phyloP scores from a whole-genome alignment of 1,140 invertebrate species.

The Magallana ariakensis region DNA sequence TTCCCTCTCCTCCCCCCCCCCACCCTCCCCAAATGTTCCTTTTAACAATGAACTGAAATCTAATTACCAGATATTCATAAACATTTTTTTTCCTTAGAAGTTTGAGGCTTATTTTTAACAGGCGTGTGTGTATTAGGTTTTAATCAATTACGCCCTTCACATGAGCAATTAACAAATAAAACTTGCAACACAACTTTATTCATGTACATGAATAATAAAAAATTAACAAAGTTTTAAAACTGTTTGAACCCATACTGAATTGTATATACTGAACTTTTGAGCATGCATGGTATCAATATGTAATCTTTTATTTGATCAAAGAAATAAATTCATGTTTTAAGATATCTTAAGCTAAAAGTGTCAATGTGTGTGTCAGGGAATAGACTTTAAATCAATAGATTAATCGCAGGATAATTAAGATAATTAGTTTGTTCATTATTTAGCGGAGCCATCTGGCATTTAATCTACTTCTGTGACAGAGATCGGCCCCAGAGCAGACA shows the following conservation, averaged over 20 bases:
- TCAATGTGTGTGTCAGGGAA: not conserved
- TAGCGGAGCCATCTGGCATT: constrained; percentile 5
- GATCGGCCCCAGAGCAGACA: not conserved
- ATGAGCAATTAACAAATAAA: not conserved
- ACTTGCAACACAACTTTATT: no score
- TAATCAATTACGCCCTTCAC: not conserved
- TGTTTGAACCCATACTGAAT: no score
- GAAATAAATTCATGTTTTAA: no score
- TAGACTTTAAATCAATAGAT: not conserved
- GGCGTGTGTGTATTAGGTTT: not conserved
- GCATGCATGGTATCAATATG: no score
- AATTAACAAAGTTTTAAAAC: no score
- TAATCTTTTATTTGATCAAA: no score
- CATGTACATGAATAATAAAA: no score
- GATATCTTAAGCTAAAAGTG: not conserved
- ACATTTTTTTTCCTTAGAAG: not conserved
- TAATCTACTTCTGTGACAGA: not conserved
- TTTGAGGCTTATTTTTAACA: not conserved
- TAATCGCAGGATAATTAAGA: not conserved
- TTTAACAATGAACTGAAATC: constrained; percentile 14
- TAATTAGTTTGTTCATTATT: constrained; percentile 12
- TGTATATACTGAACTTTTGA: no score
- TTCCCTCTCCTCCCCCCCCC: not conserved
- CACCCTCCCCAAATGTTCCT: not conserved
- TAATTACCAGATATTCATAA: not conserved